Conservation (phyloP, 2,888 invertebrate genomes). For the Heterodera filipjevi region DNA sequence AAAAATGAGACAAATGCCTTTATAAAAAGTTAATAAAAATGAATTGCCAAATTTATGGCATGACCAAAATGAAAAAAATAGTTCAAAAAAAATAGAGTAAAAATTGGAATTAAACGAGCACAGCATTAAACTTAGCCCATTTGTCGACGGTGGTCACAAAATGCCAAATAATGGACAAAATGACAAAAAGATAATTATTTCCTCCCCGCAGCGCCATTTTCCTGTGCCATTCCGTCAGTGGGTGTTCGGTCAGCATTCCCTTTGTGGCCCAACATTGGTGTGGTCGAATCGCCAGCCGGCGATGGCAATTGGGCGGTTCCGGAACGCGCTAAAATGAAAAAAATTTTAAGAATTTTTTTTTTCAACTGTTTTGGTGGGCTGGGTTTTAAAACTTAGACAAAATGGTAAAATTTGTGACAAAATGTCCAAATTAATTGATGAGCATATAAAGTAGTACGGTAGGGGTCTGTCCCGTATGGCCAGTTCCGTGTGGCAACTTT, state of each 20-base stretch:
- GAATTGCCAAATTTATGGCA: not conserved
- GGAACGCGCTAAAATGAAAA: too few relatives aligned
- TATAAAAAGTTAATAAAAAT: not conserved
- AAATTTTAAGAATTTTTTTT: not conserved
- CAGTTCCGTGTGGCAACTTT: too few relatives aligned
- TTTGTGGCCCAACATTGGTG: not conserved
- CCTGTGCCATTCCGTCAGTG: not conserved
- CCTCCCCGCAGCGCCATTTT: not conserved
- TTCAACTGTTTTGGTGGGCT: not conserved
- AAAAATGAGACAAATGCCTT: too few relatives aligned
- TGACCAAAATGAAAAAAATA: not conserved
- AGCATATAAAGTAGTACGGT: too few relatives aligned
- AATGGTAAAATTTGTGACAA: too few relatives aligned
- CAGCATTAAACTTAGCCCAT: too few relatives aligned
- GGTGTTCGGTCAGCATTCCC: not conserved
- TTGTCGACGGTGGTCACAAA: not conserved
- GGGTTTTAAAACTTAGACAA: not conserved
- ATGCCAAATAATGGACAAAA: not conserved
- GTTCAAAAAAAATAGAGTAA: too few relatives aligned
- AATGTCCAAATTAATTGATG: too few relatives aligned
- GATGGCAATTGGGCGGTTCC: not conserved
- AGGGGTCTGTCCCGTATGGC: too few relatives aligned
- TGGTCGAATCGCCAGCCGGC: slow-evolving; percentile 15
- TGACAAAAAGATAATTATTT: not conserved
- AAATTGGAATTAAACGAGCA: too few relatives aligned